Conservation (phyloP, 2,113 vertebrate genomes). For the Delphinapterus leucas region DNA sequence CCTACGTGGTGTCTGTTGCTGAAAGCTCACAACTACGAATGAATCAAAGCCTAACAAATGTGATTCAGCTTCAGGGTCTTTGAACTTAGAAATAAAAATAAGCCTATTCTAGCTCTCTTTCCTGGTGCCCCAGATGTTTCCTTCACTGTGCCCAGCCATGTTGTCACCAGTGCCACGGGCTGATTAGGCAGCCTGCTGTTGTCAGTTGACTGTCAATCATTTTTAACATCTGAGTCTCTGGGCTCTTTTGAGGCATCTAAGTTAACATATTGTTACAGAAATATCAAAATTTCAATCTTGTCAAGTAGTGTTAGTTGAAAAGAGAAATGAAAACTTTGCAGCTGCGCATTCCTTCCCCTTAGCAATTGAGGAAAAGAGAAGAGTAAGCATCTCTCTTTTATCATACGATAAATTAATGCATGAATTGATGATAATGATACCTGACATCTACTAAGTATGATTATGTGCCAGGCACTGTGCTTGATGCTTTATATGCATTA, state of each 20-base stretch:
- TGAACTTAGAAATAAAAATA: background rate
- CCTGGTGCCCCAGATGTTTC: background rate
- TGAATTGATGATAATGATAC: background rate
- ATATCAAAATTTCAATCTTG: background rate
- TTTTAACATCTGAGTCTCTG: background rate
- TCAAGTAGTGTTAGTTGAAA: slow-evolving; percentile 25
- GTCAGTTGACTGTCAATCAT: background rate
- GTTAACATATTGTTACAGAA: background rate
- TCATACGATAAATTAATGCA: background rate
- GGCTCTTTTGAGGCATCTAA: background rate
- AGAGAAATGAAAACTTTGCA: background rate
- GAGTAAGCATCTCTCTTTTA: background rate
- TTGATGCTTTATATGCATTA: background rate
- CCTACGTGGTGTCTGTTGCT: background rate
- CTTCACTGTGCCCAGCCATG: background rate
- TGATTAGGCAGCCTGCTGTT: background rate
- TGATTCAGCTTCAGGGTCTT: background rate
- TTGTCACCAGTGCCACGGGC: background rate
- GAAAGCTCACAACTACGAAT: background rate
- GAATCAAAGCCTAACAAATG: background rate
- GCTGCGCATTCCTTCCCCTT: background rate
- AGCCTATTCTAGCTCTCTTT: background rate
- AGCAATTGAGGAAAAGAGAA: background rate
- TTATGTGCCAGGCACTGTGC: background rate
- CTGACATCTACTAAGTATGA: background rate